These are phyloP conservation scores for Empis stercorea DNA, from an alignment of 2,888 invertebrate species.

Conservation along the genomic window DNA sequence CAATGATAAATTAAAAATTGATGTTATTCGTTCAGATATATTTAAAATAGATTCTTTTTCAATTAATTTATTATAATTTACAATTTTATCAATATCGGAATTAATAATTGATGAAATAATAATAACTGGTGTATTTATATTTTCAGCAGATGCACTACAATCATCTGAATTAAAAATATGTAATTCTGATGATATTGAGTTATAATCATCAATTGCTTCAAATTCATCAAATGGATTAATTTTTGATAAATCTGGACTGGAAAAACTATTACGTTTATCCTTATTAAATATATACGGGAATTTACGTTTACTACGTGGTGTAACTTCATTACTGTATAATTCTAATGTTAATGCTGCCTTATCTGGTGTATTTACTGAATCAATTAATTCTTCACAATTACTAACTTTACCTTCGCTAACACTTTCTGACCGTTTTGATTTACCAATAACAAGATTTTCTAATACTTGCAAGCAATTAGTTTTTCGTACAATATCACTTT, in stretches of 20 bases:
- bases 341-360: not conserved
- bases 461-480: slow-evolving; percentile 25
- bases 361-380: not conserved
- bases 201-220: slow-evolving; percentile 13
- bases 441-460: slow-evolving; percentile 25
- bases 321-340: not conserved
- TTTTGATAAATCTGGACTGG: slow-evolving; percentile 34
- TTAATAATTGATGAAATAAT: not conserved
- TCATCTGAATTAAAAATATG: slow-evolving; percentile 21
- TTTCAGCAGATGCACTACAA: slow-evolving; percentile 5
- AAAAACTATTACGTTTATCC: slow-evolving; percentile 32
- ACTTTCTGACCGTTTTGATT: slow-evolving; percentile 22
- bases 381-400: slow-evolving; percentile 15
- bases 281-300: not conserved
- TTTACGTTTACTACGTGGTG: not conserved
- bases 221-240: slow-evolving; percentile 25
- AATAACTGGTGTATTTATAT: slow-evolving; percentile 8
- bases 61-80: slow-evolving; percentile 5
- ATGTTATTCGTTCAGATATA: slow-evolving; percentile 28
- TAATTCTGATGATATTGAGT: slow-evolving; percentile 21
- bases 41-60: slow-evolving; percentile 18
- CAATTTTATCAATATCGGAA: slow-evolving; percentile 8
- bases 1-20: slow-evolving; percentile 34
- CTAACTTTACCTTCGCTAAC: slow-evolving; percentile 22
- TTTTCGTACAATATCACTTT: slow-evolving; percentile 30